These are phyloP conservation scores for Tokudaia muenninki DNA, from an alignment of 2,797 vertebrate species.

Conservation along the genomic window DNA sequence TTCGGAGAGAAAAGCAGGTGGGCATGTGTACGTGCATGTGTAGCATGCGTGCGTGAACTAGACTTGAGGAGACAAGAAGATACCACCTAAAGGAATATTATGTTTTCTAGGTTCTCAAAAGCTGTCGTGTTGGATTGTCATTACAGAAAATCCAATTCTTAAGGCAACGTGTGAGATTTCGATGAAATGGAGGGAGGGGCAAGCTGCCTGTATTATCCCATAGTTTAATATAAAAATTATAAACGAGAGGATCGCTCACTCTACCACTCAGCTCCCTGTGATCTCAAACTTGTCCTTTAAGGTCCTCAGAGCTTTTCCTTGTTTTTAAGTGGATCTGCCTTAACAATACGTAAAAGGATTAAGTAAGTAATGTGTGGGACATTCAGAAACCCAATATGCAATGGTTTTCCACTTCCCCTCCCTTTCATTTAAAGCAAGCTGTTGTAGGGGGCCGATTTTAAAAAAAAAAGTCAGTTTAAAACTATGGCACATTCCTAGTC, in stretches of 20 bases:
- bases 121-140: neutral
- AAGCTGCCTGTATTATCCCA: neutral
- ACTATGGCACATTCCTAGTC: neutral
- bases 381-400: neutral
- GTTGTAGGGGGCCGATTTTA: neutral
- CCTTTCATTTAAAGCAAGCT: slow-evolving; percentile 19
- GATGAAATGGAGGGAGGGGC: neutral
- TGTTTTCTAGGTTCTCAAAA: neutral
- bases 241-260: neutral
- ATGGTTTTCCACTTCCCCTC: neutral
- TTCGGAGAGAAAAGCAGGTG: neutral
- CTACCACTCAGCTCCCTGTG: neutral
- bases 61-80: neutral
- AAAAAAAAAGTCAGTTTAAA: slow-evolving; percentile 31
- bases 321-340: neutral
- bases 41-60: neutral
- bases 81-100: neutral
- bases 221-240: neutral
- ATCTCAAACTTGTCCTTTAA: neutral
- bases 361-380: neutral
- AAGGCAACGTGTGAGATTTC: neutral
- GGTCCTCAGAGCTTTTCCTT: neutral
- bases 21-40: no score
- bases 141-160: neutral
- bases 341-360: neutral